Base-by-base conservation (phyloP, 2,113 vertebrate genomes). In the Actenoides lindsayi region DNA sequence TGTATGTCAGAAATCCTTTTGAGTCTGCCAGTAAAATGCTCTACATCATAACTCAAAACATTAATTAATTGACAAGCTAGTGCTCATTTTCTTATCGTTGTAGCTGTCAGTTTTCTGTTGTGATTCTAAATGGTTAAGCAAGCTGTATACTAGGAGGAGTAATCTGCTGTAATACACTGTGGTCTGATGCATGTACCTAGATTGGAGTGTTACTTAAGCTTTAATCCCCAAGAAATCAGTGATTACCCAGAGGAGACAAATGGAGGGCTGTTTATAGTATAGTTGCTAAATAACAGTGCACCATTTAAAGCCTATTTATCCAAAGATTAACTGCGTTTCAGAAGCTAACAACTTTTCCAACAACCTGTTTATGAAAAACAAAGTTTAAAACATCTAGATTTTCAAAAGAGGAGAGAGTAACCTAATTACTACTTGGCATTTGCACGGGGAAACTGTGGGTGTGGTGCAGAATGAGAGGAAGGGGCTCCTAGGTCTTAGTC, bases 151-250 rank as follows among this genome's bases (percentile, higher is more conserved):
- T 60, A 57, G 92, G 68, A 96, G 76, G 39, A 59, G 30, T 96
- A 96, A 96, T 96, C 96, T 94, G 80, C 94, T 91, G 84, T 96
- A 96, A 96, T 96, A 77, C n/a, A 2, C 42, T 3, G 4, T 73
- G 95, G 91, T 83, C 89, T 95, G 93, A 93, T 93, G 91, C 87
- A 87, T 2, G 89, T 87, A 95, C 89, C 86, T 96, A 97, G 95
- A 97, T 95, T 97, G 94, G 94, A 96, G 87, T 46, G 74, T 94
- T 96, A 94, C 91, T 97, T 97, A 97, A 97, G 93, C 85, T 87
- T 97, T 97, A 97, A 97, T 97, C 94, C 87, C 87, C 57, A 13
- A 96, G 92, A 95, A 96, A 96, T 93, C 95, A 94, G 94, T 76
- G 94, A 97, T 97, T 95, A 96, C 91, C 73, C 89, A 83, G 59